Conservation (phyloP, 2,888 invertebrate genomes). For the Mongoloraphidia duomilia region DNA sequence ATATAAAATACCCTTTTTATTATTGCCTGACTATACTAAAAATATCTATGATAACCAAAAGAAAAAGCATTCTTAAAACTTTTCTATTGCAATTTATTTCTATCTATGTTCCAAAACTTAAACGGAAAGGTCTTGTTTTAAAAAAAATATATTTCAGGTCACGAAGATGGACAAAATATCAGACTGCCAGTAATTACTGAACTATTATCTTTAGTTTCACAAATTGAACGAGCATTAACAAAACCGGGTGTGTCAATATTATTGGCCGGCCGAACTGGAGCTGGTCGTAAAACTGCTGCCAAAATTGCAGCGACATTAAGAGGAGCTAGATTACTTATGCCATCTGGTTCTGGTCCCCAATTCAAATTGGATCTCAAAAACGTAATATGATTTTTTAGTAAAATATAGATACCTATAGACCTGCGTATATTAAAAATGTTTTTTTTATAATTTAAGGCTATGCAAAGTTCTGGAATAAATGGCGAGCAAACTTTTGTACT, state of each 20-base stretch:
- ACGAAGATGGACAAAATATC: slow-evolving; percentile 45
- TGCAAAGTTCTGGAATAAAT: slow-evolving; percentile 67
- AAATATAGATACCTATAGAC: not conserved
- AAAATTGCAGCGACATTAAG: slow-evolving; percentile 58
- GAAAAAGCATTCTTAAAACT: too few relatives aligned
- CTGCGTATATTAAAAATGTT: not conserved
- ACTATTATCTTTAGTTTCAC: slow-evolving; percentile 46
- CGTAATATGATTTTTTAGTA: slow-evolving; percentile 29
- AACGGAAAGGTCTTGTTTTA: too few relatives aligned
- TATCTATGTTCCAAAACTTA: too few relatives aligned
- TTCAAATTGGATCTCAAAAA: slow-evolving; percentile 68
- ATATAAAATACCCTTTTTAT: not conserved
- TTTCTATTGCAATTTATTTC: too few relatives aligned
- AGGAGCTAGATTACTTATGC: slow-evolving; percentile 41
- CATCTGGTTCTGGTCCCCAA: slow-evolving; percentile 29
- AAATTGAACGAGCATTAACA: slow-evolving; percentile 46
- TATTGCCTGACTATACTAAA: not conserved
- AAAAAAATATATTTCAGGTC: slow-evolving; percentile 31
- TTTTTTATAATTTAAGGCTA: slow-evolving; percentile 34
- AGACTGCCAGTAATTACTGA: slow-evolving; percentile 50
- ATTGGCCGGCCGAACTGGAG: slow-evolving; percentile 63
- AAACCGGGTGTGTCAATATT: slow-evolving; percentile 48
- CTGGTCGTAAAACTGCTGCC: slow-evolving; percentile 66
- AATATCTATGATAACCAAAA: not conserved
- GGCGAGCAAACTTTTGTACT: slow-evolving; percentile 61